Conservation (phyloP, 2,888 invertebrate species). For the Piscicola geometra region DNA sequence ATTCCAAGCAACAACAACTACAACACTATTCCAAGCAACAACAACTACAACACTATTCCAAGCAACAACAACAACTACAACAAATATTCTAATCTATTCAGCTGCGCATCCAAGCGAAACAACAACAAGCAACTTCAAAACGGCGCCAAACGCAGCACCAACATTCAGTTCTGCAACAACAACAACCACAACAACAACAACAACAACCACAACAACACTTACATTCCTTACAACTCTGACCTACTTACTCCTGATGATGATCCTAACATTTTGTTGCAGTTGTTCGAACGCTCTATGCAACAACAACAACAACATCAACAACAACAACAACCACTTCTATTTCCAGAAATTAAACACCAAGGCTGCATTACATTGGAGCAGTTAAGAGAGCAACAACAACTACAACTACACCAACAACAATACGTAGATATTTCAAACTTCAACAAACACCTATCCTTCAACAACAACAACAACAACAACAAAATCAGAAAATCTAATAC, state of each 20-base stretch:
- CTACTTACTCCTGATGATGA: constrained; percentile 2
- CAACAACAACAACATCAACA: constrained; percentile 10
- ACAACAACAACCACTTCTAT: neutral
- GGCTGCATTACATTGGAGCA: neutral
- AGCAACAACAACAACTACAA: neutral
- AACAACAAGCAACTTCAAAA: neutral
- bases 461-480: neutral
- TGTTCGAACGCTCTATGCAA: neutral
- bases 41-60: no score
- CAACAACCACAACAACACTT: neutral
- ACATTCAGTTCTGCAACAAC: neutral
- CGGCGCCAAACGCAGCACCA: neutral
- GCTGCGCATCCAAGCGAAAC: constrained; percentile 6
- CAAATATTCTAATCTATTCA: neutral
- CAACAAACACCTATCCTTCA: neutral
- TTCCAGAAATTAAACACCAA: neutral
- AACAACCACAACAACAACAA: no score
- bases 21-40: no score
- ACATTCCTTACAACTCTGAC: neutral
- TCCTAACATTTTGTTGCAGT: neutral
- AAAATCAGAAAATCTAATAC: neutral
- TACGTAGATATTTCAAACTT: neutral
- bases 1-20: no score
- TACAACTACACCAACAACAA: neutral
- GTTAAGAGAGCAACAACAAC: constrained; percentile 4